Conservation (phyloP, 2,113 vertebrate species). For the Xiphias gladius region DNA sequence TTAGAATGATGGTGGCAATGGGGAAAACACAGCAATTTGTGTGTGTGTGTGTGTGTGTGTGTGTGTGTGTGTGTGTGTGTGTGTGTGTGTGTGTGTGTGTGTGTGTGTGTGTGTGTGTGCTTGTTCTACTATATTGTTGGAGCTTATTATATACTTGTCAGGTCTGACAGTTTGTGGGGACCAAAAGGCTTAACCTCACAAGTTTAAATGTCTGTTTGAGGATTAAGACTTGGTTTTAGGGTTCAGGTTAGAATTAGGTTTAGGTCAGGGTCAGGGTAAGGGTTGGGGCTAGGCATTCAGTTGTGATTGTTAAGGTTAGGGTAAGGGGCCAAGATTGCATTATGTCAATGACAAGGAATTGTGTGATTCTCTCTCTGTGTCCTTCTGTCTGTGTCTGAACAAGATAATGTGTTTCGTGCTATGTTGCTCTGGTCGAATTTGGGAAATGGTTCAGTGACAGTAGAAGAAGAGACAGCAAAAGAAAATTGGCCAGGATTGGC, state of each 20-base stretch:
- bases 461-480: background rate
- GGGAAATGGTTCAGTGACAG: conserved; percentile 12
- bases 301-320: no score
- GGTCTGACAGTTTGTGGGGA: no score
- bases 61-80: background rate
- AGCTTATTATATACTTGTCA: no score
- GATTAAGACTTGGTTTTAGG: no score
- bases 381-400: conserved; percentile 1
- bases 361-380: conserved; percentile 8
- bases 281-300: no score
- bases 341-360: background rate
- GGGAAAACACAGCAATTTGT: conserved; percentile 16
- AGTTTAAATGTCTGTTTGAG: no score
- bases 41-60: conserved; percentile 13
- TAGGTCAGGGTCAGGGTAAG: no score
- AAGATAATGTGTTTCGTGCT: background rate
- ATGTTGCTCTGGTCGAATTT: background rate
- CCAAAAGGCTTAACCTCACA: no score
- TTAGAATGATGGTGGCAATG: conserved; percentile 21
- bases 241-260: no score
- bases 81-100: conserved; percentile 4
- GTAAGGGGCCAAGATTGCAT: no score
- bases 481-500: background rate
- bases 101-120: background rate
- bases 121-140: no score